phyloP scores from a whole-genome alignment of 2,113 vertebrate species.

The Rhynchopsitta pachyrhyncha region DNA sequence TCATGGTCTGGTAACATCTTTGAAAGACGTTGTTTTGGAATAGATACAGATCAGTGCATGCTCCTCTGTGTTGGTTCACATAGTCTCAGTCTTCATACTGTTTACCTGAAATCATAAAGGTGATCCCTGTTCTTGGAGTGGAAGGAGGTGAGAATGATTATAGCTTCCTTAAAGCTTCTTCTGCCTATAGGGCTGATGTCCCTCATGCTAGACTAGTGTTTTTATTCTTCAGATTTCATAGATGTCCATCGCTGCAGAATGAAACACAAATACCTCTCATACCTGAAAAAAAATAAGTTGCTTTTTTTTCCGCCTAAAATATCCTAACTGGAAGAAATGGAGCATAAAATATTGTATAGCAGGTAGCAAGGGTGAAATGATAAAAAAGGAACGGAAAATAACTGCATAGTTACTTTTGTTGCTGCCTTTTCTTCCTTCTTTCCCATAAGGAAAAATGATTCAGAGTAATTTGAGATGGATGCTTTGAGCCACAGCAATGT shows the following conservation, averaged over 20 bases:
- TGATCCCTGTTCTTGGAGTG: not conserved
- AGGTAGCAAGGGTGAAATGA: not conserved
- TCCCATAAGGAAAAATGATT: not conserved
- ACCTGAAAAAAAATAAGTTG: not conserved
- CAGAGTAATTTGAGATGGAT: not conserved
- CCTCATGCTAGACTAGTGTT: not conserved
- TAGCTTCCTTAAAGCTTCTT: no score
- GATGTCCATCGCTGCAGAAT: not conserved
- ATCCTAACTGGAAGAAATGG: not conserved
- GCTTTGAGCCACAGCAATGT: not conserved
- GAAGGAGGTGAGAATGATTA: no score
- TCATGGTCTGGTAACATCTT: not conserved
- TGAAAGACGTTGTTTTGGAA: accelerated
- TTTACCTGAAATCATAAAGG: not conserved
- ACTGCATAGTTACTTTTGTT: not conserved
- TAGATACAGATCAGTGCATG: accelerated
- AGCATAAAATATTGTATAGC: not conserved
- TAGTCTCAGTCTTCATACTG: accelerated
- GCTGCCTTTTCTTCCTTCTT: not conserved
- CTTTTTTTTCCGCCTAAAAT: not conserved
- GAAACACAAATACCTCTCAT: accelerated
- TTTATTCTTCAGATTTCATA: accelerated
- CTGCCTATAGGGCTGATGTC: not conserved
- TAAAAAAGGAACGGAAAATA: not conserved
- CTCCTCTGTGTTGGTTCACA: accelerated